phyloP scores from a whole-genome alignment of 2,888 invertebrate genomes.

The Platypus cylindrus region DNA sequence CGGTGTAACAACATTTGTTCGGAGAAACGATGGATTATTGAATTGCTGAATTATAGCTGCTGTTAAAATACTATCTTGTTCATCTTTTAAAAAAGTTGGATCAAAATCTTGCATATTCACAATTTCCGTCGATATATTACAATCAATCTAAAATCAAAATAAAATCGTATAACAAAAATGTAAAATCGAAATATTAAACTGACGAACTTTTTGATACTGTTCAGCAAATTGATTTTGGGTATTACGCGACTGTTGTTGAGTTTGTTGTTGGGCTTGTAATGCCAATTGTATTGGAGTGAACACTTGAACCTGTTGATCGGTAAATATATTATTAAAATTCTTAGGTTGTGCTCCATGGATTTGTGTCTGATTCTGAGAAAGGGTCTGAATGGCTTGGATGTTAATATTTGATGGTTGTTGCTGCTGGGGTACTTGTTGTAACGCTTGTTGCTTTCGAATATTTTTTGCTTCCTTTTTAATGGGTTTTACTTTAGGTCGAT shows the following conservation, averaged over 20 bases:
- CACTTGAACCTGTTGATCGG: slow-evolving; percentile 14
- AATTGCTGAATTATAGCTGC: slow-evolving; percentile 34
- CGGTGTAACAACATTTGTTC: no score
- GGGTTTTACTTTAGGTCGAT: slow-evolving; percentile 72
- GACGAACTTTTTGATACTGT: slow-evolving; percentile 34
- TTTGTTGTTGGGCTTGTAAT: slow-evolving; percentile 22
- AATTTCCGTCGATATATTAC: slow-evolving; percentile 22
- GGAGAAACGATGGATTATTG: slow-evolving; percentile 27
- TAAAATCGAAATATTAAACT: no score
- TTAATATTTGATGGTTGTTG: slow-evolving; percentile 9
- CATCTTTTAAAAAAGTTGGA: slow-evolving; percentile 25
- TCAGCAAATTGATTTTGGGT: slow-evolving; percentile 31
- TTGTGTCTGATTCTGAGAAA: slow-evolving; percentile 5
- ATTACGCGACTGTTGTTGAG: slow-evolving; percentile 16
- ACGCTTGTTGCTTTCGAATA: slow-evolving; percentile 49
- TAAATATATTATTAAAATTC: slow-evolving; percentile 14
- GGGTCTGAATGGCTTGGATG: not conserved
- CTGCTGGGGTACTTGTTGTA: slow-evolving; percentile 24
- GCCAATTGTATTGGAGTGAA: slow-evolving; percentile 23
- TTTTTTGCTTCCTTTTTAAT: slow-evolving; percentile 70
- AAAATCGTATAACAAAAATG: not conserved
- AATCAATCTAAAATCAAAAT: slow-evolving; percentile 15
- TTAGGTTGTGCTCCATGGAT: slow-evolving; percentile 10
- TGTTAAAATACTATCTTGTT: slow-evolving; percentile 29
- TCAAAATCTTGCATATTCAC: slow-evolving; percentile 26